Conservation (phyloP, 2,797 vertebrate genomes). For the Sebastes matsubarae region DNA sequence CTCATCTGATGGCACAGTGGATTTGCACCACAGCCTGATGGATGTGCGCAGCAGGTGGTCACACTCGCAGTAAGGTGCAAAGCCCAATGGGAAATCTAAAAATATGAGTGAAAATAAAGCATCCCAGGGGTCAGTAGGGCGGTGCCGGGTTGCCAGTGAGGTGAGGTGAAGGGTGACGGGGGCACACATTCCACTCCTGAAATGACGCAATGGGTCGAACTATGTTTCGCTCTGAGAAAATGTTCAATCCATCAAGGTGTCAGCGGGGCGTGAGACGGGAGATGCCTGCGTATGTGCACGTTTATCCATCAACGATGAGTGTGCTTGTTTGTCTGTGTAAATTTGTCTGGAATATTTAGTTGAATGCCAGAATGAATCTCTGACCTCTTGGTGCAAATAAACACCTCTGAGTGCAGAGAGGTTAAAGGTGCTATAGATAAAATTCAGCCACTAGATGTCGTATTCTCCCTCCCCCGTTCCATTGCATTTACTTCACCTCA, state of each 20-base stretch:
- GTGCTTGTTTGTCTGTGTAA: not conserved
- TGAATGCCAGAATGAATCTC: not conserved
- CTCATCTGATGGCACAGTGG: not conserved
- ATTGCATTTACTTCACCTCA: no score
- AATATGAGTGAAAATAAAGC: slow-evolving; percentile 65
- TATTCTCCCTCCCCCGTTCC: no score
- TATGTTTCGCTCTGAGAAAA: slow-evolving; percentile 20
- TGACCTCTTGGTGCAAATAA: not conserved
- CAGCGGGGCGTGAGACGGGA: not conserved
- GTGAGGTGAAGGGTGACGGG: slow-evolving; percentile 43
- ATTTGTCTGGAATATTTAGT: not conserved
- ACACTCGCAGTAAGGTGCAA: slow-evolving; percentile 36
- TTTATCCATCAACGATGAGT: not conserved
- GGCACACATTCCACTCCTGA: slow-evolving; percentile 37
- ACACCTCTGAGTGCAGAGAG: no score
- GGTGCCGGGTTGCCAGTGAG: slow-evolving; percentile 49
- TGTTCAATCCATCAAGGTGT: slow-evolving; percentile 3
- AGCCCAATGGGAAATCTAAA: slow-evolving; percentile 58
- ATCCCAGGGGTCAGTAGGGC: slow-evolving; percentile 48
- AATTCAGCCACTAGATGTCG: no score
- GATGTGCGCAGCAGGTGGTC: slow-evolving; percentile 57
- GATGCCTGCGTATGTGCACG: not conserved
- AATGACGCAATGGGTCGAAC: slow-evolving; percentile 30
- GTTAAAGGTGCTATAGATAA: no score
- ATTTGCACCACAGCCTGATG: slow-evolving; percentile 16